phyloP scores from a whole-genome alignment of 2,113 vertebrate genomes.

The Abramis brama region DNA sequence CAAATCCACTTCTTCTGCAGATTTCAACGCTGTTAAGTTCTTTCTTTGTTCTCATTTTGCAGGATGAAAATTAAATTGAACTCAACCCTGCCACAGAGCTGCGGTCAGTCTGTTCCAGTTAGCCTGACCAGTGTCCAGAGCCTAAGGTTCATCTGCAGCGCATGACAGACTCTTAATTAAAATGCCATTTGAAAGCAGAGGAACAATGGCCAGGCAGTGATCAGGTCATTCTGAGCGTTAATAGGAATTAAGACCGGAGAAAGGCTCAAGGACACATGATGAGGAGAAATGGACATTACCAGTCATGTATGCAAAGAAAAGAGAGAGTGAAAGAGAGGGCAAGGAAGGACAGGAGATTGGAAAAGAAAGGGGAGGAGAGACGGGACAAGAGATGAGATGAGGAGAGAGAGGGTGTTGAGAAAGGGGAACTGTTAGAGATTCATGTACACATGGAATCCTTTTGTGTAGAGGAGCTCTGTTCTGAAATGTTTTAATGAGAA shows the following conservation, averaged over 20 bases:
- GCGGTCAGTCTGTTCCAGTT: slow-evolving; percentile 23
- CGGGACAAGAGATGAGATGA: not conserved
- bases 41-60: not conserved
- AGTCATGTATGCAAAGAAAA: slow-evolving; percentile 37
- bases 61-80: not conserved
- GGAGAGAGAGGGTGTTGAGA: not conserved
- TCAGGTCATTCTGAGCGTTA: slow-evolving; percentile 27
- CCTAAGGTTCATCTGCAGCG: slow-evolving; percentile 23
- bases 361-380: slow-evolving; percentile 12
- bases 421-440: not conserved
- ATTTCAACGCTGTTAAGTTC: not conserved
- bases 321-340: not conserved
- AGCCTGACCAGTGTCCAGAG: not conserved
- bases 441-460: not conserved
- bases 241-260: slow-evolving; percentile 20
- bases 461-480: not conserved
- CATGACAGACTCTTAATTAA: slow-evolving; percentile 47
- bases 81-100: not conserved
- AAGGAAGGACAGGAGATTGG: not conserved
- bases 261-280: slow-evolving; percentile 42
- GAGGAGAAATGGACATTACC: slow-evolving; percentile 29
- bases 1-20: not conserved
- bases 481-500: not conserved
- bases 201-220: slow-evolving; percentile 25
- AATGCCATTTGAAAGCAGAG: slow-evolving; percentile 37